phyloP scores from a whole-genome alignment of 1,140 invertebrate genomes.

The Drosophila aff. region DNA sequence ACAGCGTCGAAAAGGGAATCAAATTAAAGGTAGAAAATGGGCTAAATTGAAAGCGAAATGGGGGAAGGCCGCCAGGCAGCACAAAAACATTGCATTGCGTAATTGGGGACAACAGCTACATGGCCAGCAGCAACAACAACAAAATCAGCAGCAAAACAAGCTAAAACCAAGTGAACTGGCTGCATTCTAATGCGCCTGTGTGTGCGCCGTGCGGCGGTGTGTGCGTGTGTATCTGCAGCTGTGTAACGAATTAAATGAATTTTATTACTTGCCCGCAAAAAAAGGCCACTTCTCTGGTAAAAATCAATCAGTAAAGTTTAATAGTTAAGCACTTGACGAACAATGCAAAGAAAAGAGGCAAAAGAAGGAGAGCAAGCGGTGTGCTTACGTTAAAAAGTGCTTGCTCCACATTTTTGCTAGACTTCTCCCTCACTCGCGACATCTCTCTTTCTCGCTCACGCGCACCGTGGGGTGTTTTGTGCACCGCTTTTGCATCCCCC shows the following conservation, averaged over 20 bases:
- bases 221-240: slow-evolving; percentile 58
- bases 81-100: slow-evolving; percentile 72
- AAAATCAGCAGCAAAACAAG: slow-evolving; percentile 39
- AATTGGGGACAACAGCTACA: slow-evolving; percentile 52
- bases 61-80: slow-evolving; percentile 27
- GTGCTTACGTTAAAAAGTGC: slow-evolving; percentile 49
- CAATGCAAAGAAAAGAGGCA: slow-evolving; percentile 23
- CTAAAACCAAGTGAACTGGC: slow-evolving; percentile 44
- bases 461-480: slow-evolving; percentile 48
- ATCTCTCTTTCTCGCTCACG: slow-evolving; percentile 21
- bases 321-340: slow-evolving; percentile 30
- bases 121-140: slow-evolving; percentile 43
- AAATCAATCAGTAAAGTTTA: slow-evolving; percentile 60
- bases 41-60: background rate
- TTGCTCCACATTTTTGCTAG: slow-evolving; percentile 49
- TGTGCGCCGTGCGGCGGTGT: slow-evolving; percentile 18
- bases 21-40: slow-evolving; percentile 25
- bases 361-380: slow-evolving; percentile 17
- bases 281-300: slow-evolving; percentile 49
- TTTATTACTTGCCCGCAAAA: slow-evolving; percentile 63
- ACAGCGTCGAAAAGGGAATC: slow-evolving; percentile 4
- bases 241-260: slow-evolving; percentile 27
- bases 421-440: slow-evolving; percentile 15
- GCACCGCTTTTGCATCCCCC: slow-evolving; percentile 17
- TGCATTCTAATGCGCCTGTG: slow-evolving; percentile 62